Evolutionary conservation across 2,797 vertebrate genomes (phyloP).

Genomic region (Coluber constrictor): DNA sequence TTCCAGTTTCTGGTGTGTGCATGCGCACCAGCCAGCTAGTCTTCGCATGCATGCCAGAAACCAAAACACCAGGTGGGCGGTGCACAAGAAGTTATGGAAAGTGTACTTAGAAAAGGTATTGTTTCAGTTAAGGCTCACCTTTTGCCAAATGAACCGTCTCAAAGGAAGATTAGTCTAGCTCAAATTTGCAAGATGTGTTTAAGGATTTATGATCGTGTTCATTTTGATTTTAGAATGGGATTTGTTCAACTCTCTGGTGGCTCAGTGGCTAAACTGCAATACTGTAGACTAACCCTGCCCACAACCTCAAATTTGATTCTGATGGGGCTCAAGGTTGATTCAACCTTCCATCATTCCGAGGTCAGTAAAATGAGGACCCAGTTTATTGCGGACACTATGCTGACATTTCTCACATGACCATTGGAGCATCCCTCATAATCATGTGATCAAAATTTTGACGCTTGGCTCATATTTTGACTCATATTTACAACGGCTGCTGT

Average conservation of each 20-base stretch:
- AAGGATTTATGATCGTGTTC: neutral
- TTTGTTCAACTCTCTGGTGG: neutral
- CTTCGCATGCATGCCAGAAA: no score
- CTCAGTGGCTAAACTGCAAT: neutral
- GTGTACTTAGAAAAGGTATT: neutral
- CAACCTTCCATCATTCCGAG: neutral
- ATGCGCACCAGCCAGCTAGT: no score
- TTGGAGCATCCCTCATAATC: neutral
- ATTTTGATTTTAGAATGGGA: neutral
- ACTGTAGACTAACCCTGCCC: neutral
- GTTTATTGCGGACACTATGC: neutral
- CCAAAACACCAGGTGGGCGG: no score
- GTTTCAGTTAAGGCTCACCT: neutral
- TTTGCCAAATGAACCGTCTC: neutral
- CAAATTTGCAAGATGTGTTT: neutral
- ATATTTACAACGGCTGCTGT: neutral
- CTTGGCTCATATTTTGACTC: no score
- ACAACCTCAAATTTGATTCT: neutral
- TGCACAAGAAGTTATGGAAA: neutral
- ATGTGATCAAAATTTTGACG: neutral
- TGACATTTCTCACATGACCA: neutral
- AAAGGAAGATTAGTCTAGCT: neutral
- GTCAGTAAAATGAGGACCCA: neutral
- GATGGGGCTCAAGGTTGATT: neutral
- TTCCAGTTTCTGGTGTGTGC: no score